These are phyloP conservation scores for Brachypterus glaber DNA, from an alignment of 2,888 invertebrate species.

Conservation along the genomic window DNA sequence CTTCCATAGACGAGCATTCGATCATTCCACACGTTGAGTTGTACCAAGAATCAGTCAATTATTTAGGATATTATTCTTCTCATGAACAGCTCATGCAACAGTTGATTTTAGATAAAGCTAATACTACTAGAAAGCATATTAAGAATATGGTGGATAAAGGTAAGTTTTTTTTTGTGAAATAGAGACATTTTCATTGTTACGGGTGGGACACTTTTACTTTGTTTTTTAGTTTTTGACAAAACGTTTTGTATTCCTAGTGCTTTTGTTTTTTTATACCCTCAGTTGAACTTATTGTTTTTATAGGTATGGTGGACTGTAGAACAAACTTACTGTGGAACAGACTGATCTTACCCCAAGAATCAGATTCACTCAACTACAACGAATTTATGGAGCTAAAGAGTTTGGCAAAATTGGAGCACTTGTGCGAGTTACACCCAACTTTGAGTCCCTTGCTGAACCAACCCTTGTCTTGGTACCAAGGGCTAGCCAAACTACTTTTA, in stretches of 20 bases:
- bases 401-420: conserved; percentile 48
- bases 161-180: conserved; percentile 16
- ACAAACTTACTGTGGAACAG: conserved; percentile 64
- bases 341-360: conserved; percentile 44
- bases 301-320: conserved; percentile 55
- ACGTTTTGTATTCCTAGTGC: neutral
- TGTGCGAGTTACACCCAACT: conserved; percentile 50
- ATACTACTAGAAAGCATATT: conserved; percentile 47
- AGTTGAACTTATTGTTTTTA: no score
- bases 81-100: conserved; percentile 58
- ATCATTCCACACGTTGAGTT: conserved; percentile 31
- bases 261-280: no score
- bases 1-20: conserved; percentile 15
- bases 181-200: no score
- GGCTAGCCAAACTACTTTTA: conserved; percentile 49
- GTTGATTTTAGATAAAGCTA: conserved; percentile 49
- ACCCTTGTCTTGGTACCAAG: conserved; percentile 55
- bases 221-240: neutral
- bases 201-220: no score
- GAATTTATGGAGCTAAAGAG: conserved; percentile 57
- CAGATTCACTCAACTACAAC: conserved; percentile 44
- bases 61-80: conserved; percentile 59
- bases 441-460: conserved; percentile 50
- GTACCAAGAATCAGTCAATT: conserved; percentile 55
- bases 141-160: conserved; percentile 52